Base-by-base conservation (phyloP, 1,140 invertebrate genomes). In the Papilio dardanus region DNA sequence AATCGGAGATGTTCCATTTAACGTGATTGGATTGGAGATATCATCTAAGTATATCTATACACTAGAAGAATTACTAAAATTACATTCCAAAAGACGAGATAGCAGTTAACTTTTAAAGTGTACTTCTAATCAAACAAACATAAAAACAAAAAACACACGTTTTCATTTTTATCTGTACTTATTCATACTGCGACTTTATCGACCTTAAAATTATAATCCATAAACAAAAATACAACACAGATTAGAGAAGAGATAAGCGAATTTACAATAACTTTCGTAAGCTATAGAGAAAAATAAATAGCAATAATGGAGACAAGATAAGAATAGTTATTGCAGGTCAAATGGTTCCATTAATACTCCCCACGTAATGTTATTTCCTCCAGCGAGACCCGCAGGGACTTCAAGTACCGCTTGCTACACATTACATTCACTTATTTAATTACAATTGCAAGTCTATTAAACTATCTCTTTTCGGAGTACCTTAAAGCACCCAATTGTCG, bases 281-380 rank as follows among this genome's bases (percentile, higher is more conserved):
- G 24, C 8, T 28, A 62, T 14, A 30, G 24, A 62, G 10, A 54
- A 62, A 30, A 62, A 62, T 62, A 28, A 28, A 62, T 28, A 62
- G 54, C 54, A 62, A 62, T 62, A 62, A 62, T 62, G 54, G 54
- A 62, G 54, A 62, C 54, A 62, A 62, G 54, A 62, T 62, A 62
- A 30, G 54, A 30, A 62, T 62, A 62, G 24, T 62, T 62, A 62
- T 62, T 62, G 24, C 24, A 62, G 54, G 54, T 62, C 24, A 62
- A 62, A 62, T 62, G 54, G 24, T 28, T 30, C 24, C 54, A 62
- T 62, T 62, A 62, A 62, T 62, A 62, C 54, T 62, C 21, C 24
- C 12, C 21, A 28, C 54, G 54, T 62, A 28, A 62, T 30, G 21
- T 30, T 50, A 50, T 19, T 28, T 62, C 54, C 24, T 28, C 24